Percentiles rank a stretch among this genome's conserved stretches.
Conservation (phyloP, 2,797 vertebrate species). For the Phrynocephalus guinanensis region DNA sequence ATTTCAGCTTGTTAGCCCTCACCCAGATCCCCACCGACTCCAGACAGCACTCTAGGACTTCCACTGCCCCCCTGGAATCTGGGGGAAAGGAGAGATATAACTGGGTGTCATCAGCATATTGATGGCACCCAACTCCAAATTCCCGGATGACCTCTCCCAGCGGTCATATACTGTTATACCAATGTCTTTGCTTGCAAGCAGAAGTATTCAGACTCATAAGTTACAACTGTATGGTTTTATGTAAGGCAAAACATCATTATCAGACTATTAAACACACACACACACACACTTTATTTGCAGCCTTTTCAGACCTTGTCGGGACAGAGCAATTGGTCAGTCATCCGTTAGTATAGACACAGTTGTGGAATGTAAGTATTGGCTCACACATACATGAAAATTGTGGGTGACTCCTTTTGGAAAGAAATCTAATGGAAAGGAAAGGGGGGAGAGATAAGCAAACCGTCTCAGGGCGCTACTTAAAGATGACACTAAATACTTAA, state of each 20-base stretch:
- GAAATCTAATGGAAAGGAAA: not conserved
- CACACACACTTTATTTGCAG: no score
- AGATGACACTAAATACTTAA: not conserved
- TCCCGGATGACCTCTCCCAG: no score
- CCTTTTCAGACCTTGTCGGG: not conserved
- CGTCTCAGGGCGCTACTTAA: not conserved
- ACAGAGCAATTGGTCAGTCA: not conserved
- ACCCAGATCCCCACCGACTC: no score
- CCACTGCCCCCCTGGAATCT: no score
- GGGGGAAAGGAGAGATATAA: no score
- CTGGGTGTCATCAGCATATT: no score
- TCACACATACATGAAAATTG: not conserved
- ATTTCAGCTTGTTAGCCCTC: no score
- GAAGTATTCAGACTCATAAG: constrained; percentile 17
- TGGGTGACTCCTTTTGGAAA: not conserved
- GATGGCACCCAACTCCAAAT: no score
- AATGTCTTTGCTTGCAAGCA: constrained; percentile 17
- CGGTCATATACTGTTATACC: not conserved
- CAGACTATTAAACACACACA: no score
- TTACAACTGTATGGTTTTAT: not conserved
- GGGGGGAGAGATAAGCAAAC: not conserved
- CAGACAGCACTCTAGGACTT: no score
- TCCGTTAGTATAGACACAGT: not conserved
- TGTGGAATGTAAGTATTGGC: not conserved
- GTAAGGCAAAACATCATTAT: not conserved